A percentile compares a stretch with the other conserved stretches of the same genome.
Evolutionary conservation across 2,888 invertebrate species (phyloP).

Genomic region (Nycteola revayana): DNA sequence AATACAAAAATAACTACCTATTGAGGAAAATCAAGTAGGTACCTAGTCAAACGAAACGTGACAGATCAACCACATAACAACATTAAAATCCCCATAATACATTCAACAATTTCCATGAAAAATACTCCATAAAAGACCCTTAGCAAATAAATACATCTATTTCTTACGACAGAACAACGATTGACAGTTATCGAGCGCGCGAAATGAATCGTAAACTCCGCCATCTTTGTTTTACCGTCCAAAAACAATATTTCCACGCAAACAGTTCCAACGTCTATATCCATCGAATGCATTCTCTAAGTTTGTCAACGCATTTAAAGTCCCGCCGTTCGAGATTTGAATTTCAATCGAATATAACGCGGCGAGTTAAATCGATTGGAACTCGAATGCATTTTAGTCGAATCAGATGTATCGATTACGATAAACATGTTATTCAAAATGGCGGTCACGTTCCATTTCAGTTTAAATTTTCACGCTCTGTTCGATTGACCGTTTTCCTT

Average conservation of each 20-base stretch:
- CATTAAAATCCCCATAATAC: too few relatives aligned
- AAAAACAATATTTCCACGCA: constrained; percentile 11
- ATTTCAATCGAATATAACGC: constrained; percentile 66
- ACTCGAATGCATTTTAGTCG: constrained; percentile 65
- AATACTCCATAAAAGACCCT: constrained; percentile 51
- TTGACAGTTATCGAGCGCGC: constrained; percentile 69
- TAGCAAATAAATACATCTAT: constrained; percentile 67
- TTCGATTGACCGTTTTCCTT: constrained; percentile 43
- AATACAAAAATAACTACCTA: too few relatives aligned
- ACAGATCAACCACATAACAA: too few relatives aligned
- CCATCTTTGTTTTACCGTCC: constrained; percentile 27
- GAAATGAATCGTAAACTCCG: constrained; percentile 55
- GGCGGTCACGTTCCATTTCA: constrained; percentile 55
- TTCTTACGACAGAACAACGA: constrained; percentile 56
- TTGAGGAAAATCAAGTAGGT: too few relatives aligned
- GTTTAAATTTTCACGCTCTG: constrained; percentile 61
- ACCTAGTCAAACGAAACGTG: too few relatives aligned
- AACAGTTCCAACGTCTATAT: constrained; percentile 7
- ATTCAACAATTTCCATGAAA: constrained; percentile 59
- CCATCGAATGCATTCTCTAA: constrained; percentile 29
- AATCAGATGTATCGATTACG: constrained; percentile 60
- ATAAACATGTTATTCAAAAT: constrained; percentile 49
- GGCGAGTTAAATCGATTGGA: constrained; percentile 73
- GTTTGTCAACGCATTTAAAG: constrained; percentile 53
- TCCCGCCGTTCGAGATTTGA: constrained; percentile 64